phyloP scores from a whole-genome alignment of 2,888 invertebrate genomes.

The Drosophila emarginata region DNA sequence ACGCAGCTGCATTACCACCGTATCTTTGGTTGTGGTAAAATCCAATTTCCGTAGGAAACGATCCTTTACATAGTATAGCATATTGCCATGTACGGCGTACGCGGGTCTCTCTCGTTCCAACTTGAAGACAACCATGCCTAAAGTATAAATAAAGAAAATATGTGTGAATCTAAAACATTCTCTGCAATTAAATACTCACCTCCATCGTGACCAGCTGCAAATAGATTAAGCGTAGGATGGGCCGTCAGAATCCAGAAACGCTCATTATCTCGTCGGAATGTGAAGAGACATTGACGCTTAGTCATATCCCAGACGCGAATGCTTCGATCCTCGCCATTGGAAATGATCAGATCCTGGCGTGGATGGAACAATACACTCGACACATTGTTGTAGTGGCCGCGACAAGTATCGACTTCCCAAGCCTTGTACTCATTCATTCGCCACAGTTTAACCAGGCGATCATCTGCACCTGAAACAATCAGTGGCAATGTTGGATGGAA shows the following conservation, averaged over 20 bases:
- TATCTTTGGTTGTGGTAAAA: slow-evolving; percentile 95
- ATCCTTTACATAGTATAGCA: slow-evolving; percentile 98
- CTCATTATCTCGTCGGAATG: slow-evolving; percentile 97
- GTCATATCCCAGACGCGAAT: slow-evolving; percentile 99
- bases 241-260: slow-evolving; percentile 98
- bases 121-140: slow-evolving; percentile 84
- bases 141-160: background rate
- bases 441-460: slow-evolving; percentile 98
- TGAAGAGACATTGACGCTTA: slow-evolving; percentile 94
- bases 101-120: slow-evolving; percentile 98
- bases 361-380: slow-evolving; percentile 99
- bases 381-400: slow-evolving; percentile 99
- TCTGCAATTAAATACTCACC: slow-evolving; percentile 86
- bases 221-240: slow-evolving; percentile 97
- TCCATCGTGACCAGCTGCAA: slow-evolving; percentile 99
- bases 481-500: slow-evolving; percentile 97
- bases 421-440: slow-evolving; percentile 99
- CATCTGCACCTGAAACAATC: slow-evolving; percentile 99
- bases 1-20: slow-evolving; percentile 95
- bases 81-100: slow-evolving; percentile 95
- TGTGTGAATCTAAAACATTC: background rate
- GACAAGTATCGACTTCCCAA: slow-evolving; percentile 99
- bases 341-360: slow-evolving; percentile 96
- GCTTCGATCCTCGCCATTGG: slow-evolving; percentile 98
- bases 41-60: slow-evolving; percentile 94